A percentile compares a stretch with the other conserved stretches of the same genome.
Conservation (phyloP, 2,888 invertebrate species). For the Drosophila fungiperda region DNA sequence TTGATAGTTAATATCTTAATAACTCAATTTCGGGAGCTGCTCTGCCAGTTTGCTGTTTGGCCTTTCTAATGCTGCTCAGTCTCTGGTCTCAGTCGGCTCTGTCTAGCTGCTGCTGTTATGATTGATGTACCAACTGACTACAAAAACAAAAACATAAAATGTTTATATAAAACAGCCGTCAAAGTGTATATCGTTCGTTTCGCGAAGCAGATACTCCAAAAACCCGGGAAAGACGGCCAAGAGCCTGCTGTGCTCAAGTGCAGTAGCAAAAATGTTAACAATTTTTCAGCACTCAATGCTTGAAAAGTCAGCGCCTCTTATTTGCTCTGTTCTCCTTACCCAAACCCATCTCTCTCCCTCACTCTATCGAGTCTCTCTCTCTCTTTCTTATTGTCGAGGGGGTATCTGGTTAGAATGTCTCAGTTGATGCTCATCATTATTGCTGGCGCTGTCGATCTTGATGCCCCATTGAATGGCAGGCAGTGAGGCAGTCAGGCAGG, state of each 20-base stretch:
- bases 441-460: conserved; percentile 66
- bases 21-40: conserved; percentile 41
- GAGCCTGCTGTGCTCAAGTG: conserved; percentile 63
- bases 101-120: conserved; percentile 40
- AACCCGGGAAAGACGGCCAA: conserved; percentile 15
- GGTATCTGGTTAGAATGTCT: conserved; percentile 64
- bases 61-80: conserved; percentile 63
- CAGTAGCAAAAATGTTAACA: conserved; percentile 80
- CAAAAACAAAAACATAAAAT: not conserved
- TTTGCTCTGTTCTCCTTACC: conserved; percentile 14
- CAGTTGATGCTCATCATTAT: conserved; percentile 54
- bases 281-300: conserved; percentile 77
- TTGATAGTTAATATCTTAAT: conserved; percentile 43
- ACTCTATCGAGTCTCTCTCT: not conserved
- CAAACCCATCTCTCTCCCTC: not conserved
- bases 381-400: not conserved
- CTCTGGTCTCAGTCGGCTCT: conserved; percentile 28
- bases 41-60: conserved; percentile 12
- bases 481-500: conserved; percentile 20
- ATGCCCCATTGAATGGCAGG: conserved; percentile 45
- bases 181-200: conserved; percentile 9
- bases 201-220: conserved; percentile 11
- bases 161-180: not conserved
- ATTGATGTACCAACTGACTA: conserved; percentile 65
- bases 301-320: conserved; percentile 75